Evolutionary conservation across 35 echinoderm and acorn worm genomes (phyloP), one percentile per base, ranked within the genome.

Genomic region (Lytechinus variegatus): DNA sequence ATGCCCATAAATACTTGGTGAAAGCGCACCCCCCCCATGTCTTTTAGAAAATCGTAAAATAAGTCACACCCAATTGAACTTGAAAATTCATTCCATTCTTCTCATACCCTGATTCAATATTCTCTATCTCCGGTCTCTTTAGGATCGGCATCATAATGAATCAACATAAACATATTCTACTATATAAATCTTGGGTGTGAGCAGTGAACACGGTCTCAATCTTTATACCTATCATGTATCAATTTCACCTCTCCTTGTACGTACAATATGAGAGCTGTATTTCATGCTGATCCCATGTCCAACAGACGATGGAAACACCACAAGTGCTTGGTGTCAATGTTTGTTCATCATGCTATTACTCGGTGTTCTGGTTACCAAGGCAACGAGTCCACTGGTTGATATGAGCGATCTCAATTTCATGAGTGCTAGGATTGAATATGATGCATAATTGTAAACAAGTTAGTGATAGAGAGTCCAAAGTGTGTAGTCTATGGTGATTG

Each of bases 371-470:
- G 61, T 71, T 71, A 24, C 61, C 61, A 71, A 71, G 61, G 61
- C 61, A 71, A 71, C 61, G 61, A 14, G 3, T 24, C 61, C 61
- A 24, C 16, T 2, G 24, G 61, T 21, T 24, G 61, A 71, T 3
- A 13, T 5, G 19, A 71, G 61, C 5, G 14, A 13, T 71, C 61
- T 71, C 61, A 21, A 71, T 71, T 71, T 71, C 13, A 16, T 71
- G 24, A 21, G 24, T 71, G 61, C 21, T 71, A 21, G 14, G 61
- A 71, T 71, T 24, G 61, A 71, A 71, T 71, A 21, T 71, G 61
- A 71, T 71, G 61, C 61, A 21, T 71, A 71, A 71, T 71, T 71
- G 61, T 71, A 71, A 71, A 71, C 61, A 71, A 71, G 61, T 71
- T 71, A n/a, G 56, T 21, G 13, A 71, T 71, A 71, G 61, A 71